A percentile compares a stretch with the other conserved stretches of the same genome.
Evolutionary conservation across 2,113 vertebrate species (phyloP).

Genomic region (Chitala chitala): DNA sequence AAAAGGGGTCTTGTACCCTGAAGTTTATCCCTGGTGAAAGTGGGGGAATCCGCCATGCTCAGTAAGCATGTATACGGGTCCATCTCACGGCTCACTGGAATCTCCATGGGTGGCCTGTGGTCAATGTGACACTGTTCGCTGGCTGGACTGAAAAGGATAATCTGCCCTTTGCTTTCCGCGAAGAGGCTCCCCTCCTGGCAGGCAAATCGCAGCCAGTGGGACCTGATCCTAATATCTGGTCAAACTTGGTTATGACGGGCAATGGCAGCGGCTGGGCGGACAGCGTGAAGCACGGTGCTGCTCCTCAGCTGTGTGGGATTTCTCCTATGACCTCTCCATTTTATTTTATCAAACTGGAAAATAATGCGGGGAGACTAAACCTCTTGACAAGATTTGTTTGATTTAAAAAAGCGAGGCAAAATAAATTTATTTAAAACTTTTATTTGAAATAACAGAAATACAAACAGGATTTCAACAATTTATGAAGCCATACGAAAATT

Average conservation of each 20-base stretch:
- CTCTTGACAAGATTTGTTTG: neutral
- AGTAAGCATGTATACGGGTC: constrained; percentile 68
- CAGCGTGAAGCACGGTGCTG: neutral
- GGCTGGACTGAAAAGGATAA: constrained; percentile 65
- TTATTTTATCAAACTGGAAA: constrained; percentile 24
- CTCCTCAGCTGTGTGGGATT: constrained; percentile 7
- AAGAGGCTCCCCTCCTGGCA: constrained; percentile 34
- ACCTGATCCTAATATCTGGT: constrained; percentile 56
- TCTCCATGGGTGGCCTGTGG: constrained; percentile 67
- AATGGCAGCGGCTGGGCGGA: neutral
- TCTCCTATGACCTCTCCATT: constrained; percentile 21
- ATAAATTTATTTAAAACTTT: constrained; percentile 4
- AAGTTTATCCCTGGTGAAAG: constrained; percentile 53
- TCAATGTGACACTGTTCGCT: constrained; percentile 63
- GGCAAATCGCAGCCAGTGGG: constrained; percentile 33
- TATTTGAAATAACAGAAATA: constrained; percentile 11
- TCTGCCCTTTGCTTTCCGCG: constrained; percentile 62
- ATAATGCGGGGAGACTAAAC: neutral
- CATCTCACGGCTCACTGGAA: constrained; percentile 68
- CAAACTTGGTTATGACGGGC: constrained; percentile 42
- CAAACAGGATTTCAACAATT: neutral
- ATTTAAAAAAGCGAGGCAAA: neutral
- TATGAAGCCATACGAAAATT: constrained; percentile 2
- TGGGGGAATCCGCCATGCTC: constrained; percentile 63
- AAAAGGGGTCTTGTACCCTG: constrained; percentile 37